Conservation (phyloP, 2,113 vertebrate species). For the Collichthys lucidus region DNA sequence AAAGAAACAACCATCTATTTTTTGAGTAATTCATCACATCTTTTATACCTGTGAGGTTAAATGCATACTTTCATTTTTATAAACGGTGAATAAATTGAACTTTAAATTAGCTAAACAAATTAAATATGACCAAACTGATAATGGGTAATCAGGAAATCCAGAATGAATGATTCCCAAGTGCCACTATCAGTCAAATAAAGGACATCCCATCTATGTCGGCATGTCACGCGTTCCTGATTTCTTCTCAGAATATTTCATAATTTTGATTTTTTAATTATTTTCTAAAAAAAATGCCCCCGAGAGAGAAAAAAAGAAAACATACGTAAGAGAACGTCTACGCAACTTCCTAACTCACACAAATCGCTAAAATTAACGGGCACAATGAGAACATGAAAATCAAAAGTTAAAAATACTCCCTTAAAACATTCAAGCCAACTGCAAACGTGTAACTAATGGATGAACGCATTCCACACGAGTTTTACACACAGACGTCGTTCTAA, state of each 20-base stretch:
- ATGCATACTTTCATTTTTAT: conserved; percentile 56
- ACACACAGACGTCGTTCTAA: conserved; percentile 51
- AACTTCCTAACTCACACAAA: conserved; percentile 15
- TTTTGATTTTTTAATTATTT: background rate
- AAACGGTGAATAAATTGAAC: conserved; percentile 36
- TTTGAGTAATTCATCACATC: conserved; percentile 49
- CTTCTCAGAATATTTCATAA: conserved; percentile 36
- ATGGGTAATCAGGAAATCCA: conserved; percentile 18
- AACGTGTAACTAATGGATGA: conserved; percentile 51
- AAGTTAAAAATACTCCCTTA: conserved; percentile 49
- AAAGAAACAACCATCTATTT: conserved; percentile 35
- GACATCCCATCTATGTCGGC: background rate
- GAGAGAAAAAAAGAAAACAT: conserved; percentile 21
- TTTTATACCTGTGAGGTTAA: conserved; percentile 56
- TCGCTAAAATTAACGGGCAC: conserved; percentile 34
- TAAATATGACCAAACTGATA: conserved; percentile 48
- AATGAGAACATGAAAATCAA: conserved; percentile 45
- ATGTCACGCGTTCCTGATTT: conserved; percentile 16
- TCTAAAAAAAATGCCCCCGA: conserved; percentile 15
- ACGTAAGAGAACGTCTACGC: conserved; percentile 3
- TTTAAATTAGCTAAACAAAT: conserved; percentile 61
- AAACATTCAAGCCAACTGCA: conserved; percentile 66
- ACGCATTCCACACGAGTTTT: conserved; percentile 65
- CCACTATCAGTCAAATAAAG: conserved; percentile 36
- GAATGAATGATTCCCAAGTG: conserved; percentile 25